These are phyloP conservation scores for Pandemis heparana DNA, from an alignment of 2,888 invertebrate genomes.

Conservation along the genomic window DNA sequence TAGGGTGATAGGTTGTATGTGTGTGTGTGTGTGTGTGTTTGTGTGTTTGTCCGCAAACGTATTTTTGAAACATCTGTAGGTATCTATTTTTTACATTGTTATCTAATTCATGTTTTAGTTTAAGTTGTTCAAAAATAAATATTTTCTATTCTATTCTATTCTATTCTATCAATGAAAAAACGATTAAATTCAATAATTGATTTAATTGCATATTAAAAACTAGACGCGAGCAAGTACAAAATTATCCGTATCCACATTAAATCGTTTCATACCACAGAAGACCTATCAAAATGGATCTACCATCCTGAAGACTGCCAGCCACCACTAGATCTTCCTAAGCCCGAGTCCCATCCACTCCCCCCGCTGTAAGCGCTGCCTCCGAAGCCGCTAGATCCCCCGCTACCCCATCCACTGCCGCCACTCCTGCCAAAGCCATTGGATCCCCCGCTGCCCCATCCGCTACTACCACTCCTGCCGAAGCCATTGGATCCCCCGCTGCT, in stretches of 20 bases:
- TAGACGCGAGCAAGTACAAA: slow-evolving; percentile 35
- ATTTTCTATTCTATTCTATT: too few relatives aligned
- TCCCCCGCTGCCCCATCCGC: slow-evolving; percentile 7
- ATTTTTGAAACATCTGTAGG: too few relatives aligned
- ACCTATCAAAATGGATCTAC: slow-evolving; percentile 36
- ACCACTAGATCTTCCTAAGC: slow-evolving; percentile 23
- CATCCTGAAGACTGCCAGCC: slow-evolving; percentile 50
- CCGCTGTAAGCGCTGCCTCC: slow-evolving; percentile 16
- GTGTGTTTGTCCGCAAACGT: too few relatives aligned
- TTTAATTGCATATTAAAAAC: slow-evolving; percentile 35
- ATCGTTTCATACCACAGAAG: neutral
- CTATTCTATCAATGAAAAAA: slow-evolving; percentile 6
- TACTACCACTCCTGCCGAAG: neutral
- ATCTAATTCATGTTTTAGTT: too few relatives aligned
- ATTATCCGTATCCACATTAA: slow-evolving; percentile 1
- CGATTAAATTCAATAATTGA: slow-evolving; percentile 20
- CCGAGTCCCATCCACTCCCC: slow-evolving; percentile 33
- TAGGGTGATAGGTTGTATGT: too few relatives aligned
- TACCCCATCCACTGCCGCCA: slow-evolving; percentile 16
- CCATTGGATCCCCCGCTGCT: slow-evolving; percentile 12
- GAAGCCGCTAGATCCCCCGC: slow-evolving; percentile 8
- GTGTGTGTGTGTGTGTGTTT: too few relatives aligned
- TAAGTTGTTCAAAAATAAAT: too few relatives aligned
- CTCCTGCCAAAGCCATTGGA: slow-evolving; percentile 13
- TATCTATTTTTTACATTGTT: too few relatives aligned